Base-by-base conservation (phyloP, 2,113 vertebrate species). In the Hiodon alosoides region DNA sequence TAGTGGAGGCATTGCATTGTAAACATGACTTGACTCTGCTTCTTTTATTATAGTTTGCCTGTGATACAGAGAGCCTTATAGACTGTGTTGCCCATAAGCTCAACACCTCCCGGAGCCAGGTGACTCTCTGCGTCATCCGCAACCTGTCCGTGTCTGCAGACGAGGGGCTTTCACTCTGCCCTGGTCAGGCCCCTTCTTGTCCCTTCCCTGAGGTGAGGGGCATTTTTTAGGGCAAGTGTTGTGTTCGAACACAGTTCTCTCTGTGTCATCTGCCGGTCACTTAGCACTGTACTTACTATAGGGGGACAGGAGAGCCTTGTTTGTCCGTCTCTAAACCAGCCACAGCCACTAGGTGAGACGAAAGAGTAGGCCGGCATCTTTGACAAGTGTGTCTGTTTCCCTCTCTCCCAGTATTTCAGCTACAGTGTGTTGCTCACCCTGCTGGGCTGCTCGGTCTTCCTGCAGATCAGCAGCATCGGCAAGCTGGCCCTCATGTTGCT, bases 381-480 rank as follows among this genome's bases (percentile, higher is more conserved):
- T 31, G 31, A 31, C 31, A 31, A 31, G 31, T 31, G 31, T 31
- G 31, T 31, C 31, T n/a, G 13, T 9, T 66, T 71, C 70, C 76
- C 67, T 81, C 64, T 80, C 74, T 76, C 84, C 55, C 88, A 98
- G 96, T 98, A 98, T 89, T 97, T 98, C 85, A 91, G 89, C 82
- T 94, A 95, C 90, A 94, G 91, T 9, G 87, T 97, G 85, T 87
- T 98, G 89, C 94, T 98, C 82, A 97, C 94, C 80, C 92, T 98
- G 81, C 85, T 98, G 85, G 96, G 95, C 87, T 95, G 95, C 87
- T 97, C 96, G 0, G 94, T 98, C 86, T 98, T 98, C 92, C 92
- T 98, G 86, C 97, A 98, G 88, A 96, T 98, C 91, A 98, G 94
- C 84, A 98, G 96, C 90, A 95, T 96, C 0, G 95, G 95, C 78